Conservation (phyloP, 2,888 invertebrate genomes). For the Lymantria monacha region DNA sequence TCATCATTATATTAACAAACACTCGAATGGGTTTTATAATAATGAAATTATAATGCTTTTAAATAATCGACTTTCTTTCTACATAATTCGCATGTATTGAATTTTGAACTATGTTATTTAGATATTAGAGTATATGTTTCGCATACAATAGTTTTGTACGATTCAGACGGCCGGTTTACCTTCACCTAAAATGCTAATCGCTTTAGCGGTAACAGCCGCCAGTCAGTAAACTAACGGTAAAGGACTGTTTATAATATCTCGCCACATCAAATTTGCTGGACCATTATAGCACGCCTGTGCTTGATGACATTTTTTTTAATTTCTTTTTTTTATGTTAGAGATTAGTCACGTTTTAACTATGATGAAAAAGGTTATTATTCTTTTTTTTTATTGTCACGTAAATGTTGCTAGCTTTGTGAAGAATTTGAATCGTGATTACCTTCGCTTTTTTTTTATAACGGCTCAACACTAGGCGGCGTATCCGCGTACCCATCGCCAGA, state of each 20-base stretch:
- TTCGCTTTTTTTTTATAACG: too few species aligned
- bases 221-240: slow-evolving; percentile 59
- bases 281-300: slow-evolving; percentile 5
- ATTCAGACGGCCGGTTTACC: slow-evolving; percentile 52
- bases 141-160: slow-evolving; percentile 7
- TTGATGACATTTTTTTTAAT: background rate
- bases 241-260: slow-evolving; percentile 40
- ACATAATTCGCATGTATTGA: background rate
- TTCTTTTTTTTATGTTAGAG: background rate
- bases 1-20: too few species aligned
- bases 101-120: background rate
- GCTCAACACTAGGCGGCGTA: too few species aligned
- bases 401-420: background rate
- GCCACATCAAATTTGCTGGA: slow-evolving; percentile 16
- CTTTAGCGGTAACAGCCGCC: slow-evolving; percentile 42
- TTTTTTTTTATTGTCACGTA: slow-evolving; percentile 2
- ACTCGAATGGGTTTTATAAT: too few species aligned
- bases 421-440: background rate
- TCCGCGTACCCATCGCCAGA: too few species aligned
- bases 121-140: slow-evolving; percentile 13
- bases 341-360: slow-evolving; percentile 3
- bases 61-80: slow-evolving; percentile 32
- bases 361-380: background rate
- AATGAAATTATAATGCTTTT: background rate
- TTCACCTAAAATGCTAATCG: slow-evolving; percentile 75